Base-by-base conservation (phyloP, 35 echinoderm and acorn worm genomes). In the Eucidaris tribuloides region DNA sequence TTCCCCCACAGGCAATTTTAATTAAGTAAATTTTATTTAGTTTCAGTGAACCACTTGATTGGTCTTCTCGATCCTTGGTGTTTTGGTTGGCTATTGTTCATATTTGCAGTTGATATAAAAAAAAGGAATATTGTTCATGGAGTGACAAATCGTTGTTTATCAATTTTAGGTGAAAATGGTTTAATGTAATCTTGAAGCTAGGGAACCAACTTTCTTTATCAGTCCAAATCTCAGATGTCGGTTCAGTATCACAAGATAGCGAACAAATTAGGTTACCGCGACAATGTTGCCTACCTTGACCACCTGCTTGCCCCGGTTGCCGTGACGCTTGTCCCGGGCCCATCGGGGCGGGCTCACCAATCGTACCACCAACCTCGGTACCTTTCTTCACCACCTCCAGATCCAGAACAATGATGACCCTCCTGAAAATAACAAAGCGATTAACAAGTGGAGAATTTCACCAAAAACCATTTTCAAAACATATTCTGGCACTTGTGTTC, bases 321-420 rank as follows among this genome's bases (percentile, higher is more conserved):
- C 48, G 17, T 33, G 18, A 39, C 41, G 30, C 48, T 48, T 86
- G 34, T 36, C 83, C 83, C 22, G 70, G 63, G 17, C 29, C 46
- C 44, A 83, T 62, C 5, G 89, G 92, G 18, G 70, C 33, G 7
- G 87, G 87, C 14, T 82, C 83, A 17, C 92, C 92, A 11, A 96
- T 90, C 37, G 79, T 77, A 17, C 42, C 58, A 20, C 78, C 63
- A 46, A 93, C 64, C 18, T 88, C 38, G 20, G n/a, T 32, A 23
- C 71, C 83, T 25, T 81, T 46, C 15, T 77, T 83, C 18, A 90
- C 66, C 0, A 96, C 78, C 3, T 79, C 78, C n/a, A 89, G 49
- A 27, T 96, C 92, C 6, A 96, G 66, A 13, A 96, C 81, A 0
- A 96, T 82, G 43, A 96, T 90, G 15, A 96, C 92, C n/a, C 84